Conservation (phyloP, 1,140 invertebrate genomes). For the Orchesella cincta region DNA sequence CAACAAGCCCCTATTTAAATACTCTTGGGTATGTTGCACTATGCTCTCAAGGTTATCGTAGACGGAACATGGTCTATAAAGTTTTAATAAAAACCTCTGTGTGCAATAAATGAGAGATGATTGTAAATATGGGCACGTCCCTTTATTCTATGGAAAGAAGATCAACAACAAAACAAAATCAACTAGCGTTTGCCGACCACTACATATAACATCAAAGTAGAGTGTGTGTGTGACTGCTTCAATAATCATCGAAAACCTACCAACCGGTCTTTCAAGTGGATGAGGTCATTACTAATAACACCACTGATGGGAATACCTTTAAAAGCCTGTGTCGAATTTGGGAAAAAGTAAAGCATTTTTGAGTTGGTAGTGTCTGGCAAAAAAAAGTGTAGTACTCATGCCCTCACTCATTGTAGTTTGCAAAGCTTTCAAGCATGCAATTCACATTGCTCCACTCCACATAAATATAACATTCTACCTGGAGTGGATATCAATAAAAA, state of each 20-base stretch:
- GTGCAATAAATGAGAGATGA: neutral
- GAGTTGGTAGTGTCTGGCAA: too few relatives aligned
- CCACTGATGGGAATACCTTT: too few relatives aligned
- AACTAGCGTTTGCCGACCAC: neutral
- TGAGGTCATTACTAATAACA: conserved; percentile 13
- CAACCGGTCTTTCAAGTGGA: conserved; percentile 18
- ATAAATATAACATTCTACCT: too few relatives aligned
- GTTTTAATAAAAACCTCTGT: neutral
- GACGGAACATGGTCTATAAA: too few relatives aligned
- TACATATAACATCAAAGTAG: neutral
- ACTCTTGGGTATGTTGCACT: neutral
- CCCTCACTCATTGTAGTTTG: too few relatives aligned
- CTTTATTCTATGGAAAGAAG: neutral
- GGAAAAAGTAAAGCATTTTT: too few relatives aligned
- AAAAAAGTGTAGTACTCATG: too few relatives aligned
- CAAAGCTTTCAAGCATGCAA: too few relatives aligned
- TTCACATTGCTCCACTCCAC: too few relatives aligned
- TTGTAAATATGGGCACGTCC: neutral
- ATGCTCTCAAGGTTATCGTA: neutral
- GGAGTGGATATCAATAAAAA: neutral
- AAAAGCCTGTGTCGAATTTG: neutral
- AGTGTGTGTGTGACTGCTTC: neutral
- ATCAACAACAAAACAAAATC: conserved; percentile 2
- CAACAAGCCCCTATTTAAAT: neutral
- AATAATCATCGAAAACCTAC: neutral